Conservation (phyloP, 2,797 vertebrate species). For the Erethizon dorsatum region DNA sequence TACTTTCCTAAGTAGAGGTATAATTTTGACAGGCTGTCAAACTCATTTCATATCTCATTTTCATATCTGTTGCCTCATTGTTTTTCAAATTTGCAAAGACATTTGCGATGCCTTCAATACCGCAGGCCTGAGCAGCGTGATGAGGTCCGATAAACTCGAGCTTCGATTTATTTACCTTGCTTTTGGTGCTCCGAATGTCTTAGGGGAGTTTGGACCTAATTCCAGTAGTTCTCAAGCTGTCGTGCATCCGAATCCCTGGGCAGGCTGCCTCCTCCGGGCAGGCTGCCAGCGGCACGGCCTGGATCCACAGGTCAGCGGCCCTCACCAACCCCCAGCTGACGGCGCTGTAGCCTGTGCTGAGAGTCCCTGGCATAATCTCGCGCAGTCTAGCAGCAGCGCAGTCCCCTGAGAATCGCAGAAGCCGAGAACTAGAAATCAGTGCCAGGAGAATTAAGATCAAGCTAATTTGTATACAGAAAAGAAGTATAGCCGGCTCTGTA, state of each 20-base stretch:
- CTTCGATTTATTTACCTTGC: not conserved
- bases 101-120: not conserved
- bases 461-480: not conserved
- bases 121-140: not conserved
- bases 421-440: not conserved
- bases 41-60: not conserved
- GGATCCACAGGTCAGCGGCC: not conserved
- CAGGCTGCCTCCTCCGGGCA: not conserved
- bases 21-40: not conserved
- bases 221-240: not conserved
- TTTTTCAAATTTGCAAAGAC: constrained; percentile 57
- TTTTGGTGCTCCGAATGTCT: constrained; percentile 15
- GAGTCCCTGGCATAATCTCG: not conserved
- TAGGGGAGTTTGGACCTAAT: not conserved
- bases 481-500: not conserved
- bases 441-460: not conserved
- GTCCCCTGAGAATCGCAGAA: not conserved
- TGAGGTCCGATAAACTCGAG: not conserved
- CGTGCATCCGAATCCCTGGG: not conserved
- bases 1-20: constrained; percentile 14
- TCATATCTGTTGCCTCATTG: not conserved
- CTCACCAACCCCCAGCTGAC: not conserved
- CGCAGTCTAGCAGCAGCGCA: not conserved
- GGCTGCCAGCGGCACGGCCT: not conserved
- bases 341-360: not conserved